phyloP scores from a whole-genome alignment of 2,888 invertebrate species.

The Flexamia atlantica region DNA sequence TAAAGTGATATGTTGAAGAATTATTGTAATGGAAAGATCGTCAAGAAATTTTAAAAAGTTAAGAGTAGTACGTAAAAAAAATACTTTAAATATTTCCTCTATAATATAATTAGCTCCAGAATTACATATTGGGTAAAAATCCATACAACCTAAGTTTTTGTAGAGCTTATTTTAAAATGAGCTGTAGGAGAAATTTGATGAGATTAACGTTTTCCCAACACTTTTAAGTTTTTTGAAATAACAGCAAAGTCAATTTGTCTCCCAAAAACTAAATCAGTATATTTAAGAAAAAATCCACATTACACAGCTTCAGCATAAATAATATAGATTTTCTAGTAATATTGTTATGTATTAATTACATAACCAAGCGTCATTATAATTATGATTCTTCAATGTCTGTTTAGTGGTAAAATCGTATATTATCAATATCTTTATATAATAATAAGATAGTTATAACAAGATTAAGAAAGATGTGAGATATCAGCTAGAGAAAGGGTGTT shows the following conservation, averaged over 20 bases:
- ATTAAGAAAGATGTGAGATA: conserved; percentile 50
- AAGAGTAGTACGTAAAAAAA: too few relatives aligned
- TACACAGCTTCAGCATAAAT: conserved; percentile 1
- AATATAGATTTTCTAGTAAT: conserved; percentile 15
- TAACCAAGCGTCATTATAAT: conserved; percentile 47
- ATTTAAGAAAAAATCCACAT: not conserved
- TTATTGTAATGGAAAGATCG: not conserved
- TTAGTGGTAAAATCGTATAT: conserved; percentile 44
- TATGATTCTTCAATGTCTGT: conserved; percentile 45
- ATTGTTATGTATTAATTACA: conserved; percentile 33
- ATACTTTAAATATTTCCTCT: too few relatives aligned
- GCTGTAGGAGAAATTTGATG: too few relatives aligned
- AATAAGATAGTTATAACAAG: conserved; percentile 48
- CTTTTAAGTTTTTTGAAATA: too few relatives aligned
- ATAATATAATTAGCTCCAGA: too few relatives aligned
- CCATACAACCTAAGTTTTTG: too few relatives aligned
- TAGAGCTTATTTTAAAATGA: too few relatives aligned
- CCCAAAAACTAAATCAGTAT: too few relatives aligned
- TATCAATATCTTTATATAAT: conserved; percentile 47
- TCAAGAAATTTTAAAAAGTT: too few relatives aligned
- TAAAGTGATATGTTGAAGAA: conserved; percentile 11
- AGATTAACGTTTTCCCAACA: too few relatives aligned
- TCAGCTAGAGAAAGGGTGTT: conserved; percentile 47
- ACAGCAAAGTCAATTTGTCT: too few relatives aligned
- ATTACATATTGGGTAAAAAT: too few relatives aligned